Evolutionary conservation across 2,113 vertebrate species (phyloP).

Genomic region (Melanocharis versteri): DNA sequence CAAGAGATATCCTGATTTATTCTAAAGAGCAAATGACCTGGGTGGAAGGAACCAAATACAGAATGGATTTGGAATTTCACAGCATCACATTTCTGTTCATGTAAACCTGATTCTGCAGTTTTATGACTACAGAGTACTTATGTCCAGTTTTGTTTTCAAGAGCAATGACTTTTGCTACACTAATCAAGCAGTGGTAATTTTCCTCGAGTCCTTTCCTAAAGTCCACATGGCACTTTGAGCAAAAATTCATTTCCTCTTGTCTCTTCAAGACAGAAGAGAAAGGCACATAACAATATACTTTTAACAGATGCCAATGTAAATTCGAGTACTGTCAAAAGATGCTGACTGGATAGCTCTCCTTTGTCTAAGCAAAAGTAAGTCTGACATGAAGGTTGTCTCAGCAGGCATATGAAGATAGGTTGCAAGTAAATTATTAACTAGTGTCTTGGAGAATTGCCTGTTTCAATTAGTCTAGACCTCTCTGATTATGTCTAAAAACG

Average conservation of each 20-base stretch:
- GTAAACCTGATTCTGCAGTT: neutral
- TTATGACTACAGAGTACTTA: neutral
- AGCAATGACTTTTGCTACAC: neutral
- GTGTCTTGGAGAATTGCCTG: neutral
- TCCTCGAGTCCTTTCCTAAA: neutral
- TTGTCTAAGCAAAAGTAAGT: neutral
- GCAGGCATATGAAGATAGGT: neutral
- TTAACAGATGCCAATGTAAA: neutral
- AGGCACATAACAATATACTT: neutral
- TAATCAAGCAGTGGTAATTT: neutral
- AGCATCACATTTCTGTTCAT: neutral
- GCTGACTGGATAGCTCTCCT: neutral
- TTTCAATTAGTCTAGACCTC: neutral
- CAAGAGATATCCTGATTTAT: neutral
- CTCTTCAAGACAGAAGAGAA: neutral
- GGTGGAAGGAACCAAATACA: neutral
- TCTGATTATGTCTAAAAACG: neutral
- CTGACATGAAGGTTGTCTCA: neutral
- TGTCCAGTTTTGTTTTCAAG: neutral
- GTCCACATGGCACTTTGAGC: neutral
- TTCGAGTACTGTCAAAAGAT: neutral
- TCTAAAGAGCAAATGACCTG: neutral
- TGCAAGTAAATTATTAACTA: neutral
- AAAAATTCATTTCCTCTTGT: neutral
- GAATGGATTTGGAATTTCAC: neutral